These are phyloP conservation scores for Nymphicus hollandicus DNA, from an alignment of 2,113 vertebrate genomes.

Conservation along the genomic window DNA sequence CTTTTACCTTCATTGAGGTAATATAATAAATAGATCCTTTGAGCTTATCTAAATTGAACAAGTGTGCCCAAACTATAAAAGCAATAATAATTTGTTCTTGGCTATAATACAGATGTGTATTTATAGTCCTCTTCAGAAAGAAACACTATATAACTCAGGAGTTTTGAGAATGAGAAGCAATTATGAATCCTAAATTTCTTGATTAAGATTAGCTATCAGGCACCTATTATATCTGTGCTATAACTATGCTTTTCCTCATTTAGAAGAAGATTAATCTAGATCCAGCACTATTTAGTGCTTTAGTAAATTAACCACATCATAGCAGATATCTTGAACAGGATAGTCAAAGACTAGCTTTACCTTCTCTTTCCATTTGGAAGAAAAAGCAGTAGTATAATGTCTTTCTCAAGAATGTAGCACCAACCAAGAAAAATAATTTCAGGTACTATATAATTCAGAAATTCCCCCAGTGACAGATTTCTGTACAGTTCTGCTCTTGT, in stretches of 20 bases:
- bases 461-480: not conserved
- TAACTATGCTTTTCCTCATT: not conserved
- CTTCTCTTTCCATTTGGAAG: not conserved
- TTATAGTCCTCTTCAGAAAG: not conserved
- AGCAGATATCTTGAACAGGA: not conserved
- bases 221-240: not conserved
- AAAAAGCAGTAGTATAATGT: not conserved
- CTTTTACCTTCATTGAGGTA: not conserved
- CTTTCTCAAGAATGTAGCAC: not conserved
- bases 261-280: not conserved
- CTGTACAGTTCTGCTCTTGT: not conserved
- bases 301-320: not conserved
- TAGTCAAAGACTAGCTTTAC: not conserved
- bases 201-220: not conserved
- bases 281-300: not conserved
- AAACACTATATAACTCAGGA: not conserved
- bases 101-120: not conserved
- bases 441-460: not conserved
- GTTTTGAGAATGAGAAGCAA: not conserved
- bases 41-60: not conserved
- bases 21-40: not conserved
- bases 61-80: not conserved
- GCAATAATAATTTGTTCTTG: not conserved
- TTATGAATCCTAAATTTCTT: not conserved
- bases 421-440: not conserved